Conservation (phyloP, 2,888 invertebrate species). For the Pseudococcus viburni region DNA sequence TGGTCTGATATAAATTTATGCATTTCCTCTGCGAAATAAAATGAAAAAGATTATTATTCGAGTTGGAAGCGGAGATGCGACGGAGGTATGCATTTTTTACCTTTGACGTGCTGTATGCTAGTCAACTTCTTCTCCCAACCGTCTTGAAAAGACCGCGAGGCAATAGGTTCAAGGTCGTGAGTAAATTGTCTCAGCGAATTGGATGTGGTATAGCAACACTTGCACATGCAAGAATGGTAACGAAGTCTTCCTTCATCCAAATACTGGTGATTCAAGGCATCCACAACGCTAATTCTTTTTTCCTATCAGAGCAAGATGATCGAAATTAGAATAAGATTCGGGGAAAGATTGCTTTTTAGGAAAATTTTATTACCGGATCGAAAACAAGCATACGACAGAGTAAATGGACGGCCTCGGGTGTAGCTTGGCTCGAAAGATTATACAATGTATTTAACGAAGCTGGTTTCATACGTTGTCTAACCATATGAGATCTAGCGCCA, state of each 20-base stretch:
- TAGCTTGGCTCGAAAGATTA: conserved; percentile 92
- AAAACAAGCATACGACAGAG: conserved; percentile 98
- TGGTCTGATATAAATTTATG: conserved; percentile 99
- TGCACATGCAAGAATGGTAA: conserved; percentile 99
- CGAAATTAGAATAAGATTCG: background rate
- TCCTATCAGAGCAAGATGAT: conserved; percentile 75
- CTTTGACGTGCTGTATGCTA: conserved; percentile 94
- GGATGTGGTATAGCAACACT: conserved; percentile 91
- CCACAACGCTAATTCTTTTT: conserved; percentile 93
- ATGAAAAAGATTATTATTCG: conserved; percentile 67
- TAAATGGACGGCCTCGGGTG: conserved; percentile 97
- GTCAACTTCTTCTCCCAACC: conserved; percentile 96
- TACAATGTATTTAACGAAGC: conserved; percentile 91
- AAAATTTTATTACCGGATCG: conserved; percentile 85
- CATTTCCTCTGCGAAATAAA: conserved; percentile 89
- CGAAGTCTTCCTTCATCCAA: conserved; percentile 97
- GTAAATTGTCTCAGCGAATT: conserved; percentile 85
- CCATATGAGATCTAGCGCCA: conserved; percentile 92
- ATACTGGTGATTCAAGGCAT: conserved; percentile 97
- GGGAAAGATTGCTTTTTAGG: background rate
- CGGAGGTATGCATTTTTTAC: conserved; percentile 72
- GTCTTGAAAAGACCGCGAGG: conserved; percentile 93
- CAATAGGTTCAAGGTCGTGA: conserved; percentile 90
- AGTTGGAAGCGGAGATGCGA: background rate
- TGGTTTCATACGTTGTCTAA: conserved; percentile 88